These are phyloP conservation scores for Scolanthus callimorphus DNA, from an alignment of 92 coral and sea anemone species.

Conservation along the genomic window DNA sequence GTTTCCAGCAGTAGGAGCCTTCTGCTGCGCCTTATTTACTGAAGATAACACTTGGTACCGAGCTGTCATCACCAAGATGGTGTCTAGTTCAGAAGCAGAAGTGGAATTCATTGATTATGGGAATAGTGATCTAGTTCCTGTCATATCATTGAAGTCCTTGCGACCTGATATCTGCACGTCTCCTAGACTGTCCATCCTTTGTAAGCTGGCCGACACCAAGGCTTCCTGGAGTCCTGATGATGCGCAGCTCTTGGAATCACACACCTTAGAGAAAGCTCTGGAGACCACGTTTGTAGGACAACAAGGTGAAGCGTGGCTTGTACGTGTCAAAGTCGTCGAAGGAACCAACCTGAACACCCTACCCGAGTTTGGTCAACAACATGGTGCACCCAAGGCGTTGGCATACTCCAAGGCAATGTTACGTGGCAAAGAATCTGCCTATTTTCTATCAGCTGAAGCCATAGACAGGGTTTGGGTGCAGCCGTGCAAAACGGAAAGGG, in stretches of 20 bases:
- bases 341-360: constrained; percentile 29
- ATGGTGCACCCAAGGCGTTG: background rate
- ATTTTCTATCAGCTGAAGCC: constrained; percentile 58
- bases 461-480: constrained; percentile 72
- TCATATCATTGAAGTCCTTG: constrained; percentile 39
- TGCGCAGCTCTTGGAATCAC: constrained; percentile 51
- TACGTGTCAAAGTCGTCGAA: constrained; percentile 56
- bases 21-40: constrained; percentile 21
- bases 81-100: constrained; percentile 50
- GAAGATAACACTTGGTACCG: constrained; percentile 80
- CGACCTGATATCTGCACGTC: constrained; percentile 37
- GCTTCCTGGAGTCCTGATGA: constrained; percentile 47
- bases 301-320: constrained; percentile 60
- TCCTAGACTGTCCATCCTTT: constrained; percentile 69
- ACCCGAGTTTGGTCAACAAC: constrained; percentile 7
- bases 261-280: constrained; percentile 63
- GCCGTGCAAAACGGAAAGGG: constrained; percentile 48
- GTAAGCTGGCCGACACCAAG: constrained; percentile 58
- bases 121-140: constrained; percentile 54
- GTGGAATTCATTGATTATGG: constrained; percentile 89
- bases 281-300: constrained; percentile 64
- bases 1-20: background rate
- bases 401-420: too few relatives aligned
- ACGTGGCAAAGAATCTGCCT: constrained; percentile 29
- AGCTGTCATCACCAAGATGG: constrained; percentile 50